phyloP scores from a whole-genome alignment of 2,113 vertebrate species.

The Ploceus nigricollis region DNA sequence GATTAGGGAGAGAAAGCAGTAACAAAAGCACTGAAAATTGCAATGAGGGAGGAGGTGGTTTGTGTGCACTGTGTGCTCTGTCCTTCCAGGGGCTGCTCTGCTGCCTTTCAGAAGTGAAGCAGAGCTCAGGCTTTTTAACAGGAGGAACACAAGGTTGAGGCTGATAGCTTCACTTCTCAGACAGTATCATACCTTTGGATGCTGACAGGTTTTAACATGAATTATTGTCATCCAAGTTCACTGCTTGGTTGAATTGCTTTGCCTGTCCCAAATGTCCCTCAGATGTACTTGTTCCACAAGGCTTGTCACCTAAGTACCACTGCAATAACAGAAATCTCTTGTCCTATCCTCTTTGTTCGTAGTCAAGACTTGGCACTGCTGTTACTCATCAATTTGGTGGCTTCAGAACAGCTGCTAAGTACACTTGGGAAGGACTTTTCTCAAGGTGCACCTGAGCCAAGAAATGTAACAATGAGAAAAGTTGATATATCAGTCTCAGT shows the following conservation, averaged over 20 bases:
- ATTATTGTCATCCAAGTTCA: conserved; percentile 19
- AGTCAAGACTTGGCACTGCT: conserved; percentile 6
- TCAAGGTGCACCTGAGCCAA: conserved; percentile 1
- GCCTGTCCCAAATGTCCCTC: conserved; percentile 6
- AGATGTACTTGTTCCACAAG: conserved; percentile 48
- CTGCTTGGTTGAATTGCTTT: conserved; percentile 17
- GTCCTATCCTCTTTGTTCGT: not conserved
- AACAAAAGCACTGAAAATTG: not conserved
- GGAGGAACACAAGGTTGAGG: not conserved
- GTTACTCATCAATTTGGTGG: conserved; percentile 30
- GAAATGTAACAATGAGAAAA: not conserved
- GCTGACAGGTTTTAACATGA: conserved; percentile 19
- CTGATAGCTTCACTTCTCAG: conserved; percentile 3
- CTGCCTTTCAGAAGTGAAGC: not conserved
- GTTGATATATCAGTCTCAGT: not conserved
- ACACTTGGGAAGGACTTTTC: not conserved
- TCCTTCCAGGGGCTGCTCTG: not conserved
- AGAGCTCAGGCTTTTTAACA: not conserved
- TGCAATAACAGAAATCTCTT: conserved; percentile 14
- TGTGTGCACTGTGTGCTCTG: not conserved
- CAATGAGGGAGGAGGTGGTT: not conserved
- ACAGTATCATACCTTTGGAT: not conserved
- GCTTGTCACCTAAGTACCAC: conserved; percentile 28
- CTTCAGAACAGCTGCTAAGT: conserved; percentile 5
- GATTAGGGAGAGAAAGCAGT: not conserved